phyloP scores from a whole-genome alignment of 2,113 vertebrate species.

The Stomatorhinus ivindoensis region DNA sequence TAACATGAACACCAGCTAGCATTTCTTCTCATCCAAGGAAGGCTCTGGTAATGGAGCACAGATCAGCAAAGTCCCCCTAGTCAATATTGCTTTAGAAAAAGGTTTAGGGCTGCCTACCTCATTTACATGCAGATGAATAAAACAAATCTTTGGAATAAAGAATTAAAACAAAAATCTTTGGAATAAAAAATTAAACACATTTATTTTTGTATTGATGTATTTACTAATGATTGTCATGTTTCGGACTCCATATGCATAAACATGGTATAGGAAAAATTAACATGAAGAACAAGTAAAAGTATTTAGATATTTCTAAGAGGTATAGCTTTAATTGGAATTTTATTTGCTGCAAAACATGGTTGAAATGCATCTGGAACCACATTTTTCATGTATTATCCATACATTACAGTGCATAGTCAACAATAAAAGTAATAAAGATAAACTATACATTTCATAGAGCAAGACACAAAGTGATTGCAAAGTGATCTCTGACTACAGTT shows the following conservation, averaged over 20 bases:
- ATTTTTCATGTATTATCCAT: conserved; percentile 12
- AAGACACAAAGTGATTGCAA: conserved; percentile 4
- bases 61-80: too few species aligned
- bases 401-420: conserved; percentile 12
- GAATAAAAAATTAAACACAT: too few species aligned
- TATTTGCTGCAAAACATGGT: background rate
- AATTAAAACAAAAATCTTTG: too few species aligned
- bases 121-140: too few species aligned
- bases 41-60: too few species aligned
- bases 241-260: background rate
- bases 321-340: background rate
- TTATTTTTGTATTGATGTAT: too few species aligned
- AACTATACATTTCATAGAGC: background rate
- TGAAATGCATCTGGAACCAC: conserved; percentile 23
- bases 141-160: too few species aligned
- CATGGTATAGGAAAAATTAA: background rate
- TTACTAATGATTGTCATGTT: too few species aligned
- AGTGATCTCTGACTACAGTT: conserved; percentile 20
- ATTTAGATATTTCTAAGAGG: background rate
- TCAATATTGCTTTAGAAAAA: too few species aligned
- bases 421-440: conserved; percentile 26
- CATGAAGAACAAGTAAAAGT: background rate
- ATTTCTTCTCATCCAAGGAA: too few species aligned
- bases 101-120: too few species aligned
- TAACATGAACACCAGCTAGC: too few species aligned